Evolutionary conservation across 2,888 invertebrate genomes (phyloP).

Genomic region (Adela reaumurella): DNA sequence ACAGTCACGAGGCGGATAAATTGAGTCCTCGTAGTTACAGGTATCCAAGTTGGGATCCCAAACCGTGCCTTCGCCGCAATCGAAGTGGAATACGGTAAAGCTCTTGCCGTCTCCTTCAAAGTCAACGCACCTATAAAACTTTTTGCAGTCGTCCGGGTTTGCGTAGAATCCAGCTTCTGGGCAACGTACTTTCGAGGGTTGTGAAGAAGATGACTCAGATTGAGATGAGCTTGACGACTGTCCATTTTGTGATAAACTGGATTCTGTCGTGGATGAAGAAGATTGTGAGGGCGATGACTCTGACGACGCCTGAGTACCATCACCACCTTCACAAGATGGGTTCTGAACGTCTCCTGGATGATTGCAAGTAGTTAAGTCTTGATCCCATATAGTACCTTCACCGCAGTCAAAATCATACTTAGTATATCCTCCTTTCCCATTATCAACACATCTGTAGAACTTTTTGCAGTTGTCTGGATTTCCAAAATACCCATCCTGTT

Average conservation of each 20-base stretch:
- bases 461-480: slow-evolving; percentile 61
- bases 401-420: slow-evolving; percentile 54
- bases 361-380: slow-evolving; percentile 43
- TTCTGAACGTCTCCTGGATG: slow-evolving; percentile 38
- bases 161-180: slow-evolving; percentile 60
- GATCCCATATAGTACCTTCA: slow-evolving; percentile 66
- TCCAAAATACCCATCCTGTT: slow-evolving; percentile 60
- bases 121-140: slow-evolving; percentile 65
- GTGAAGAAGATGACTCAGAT: slow-evolving; percentile 22
- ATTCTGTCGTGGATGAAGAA: slow-evolving; percentile 17
- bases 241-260: slow-evolving; percentile 12
- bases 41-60: slow-evolving; percentile 65
- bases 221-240: slow-evolving; percentile 22
- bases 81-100: slow-evolving; percentile 63
- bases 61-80: slow-evolving; percentile 67
- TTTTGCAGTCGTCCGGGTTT: slow-evolving; percentile 58
- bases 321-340: slow-evolving; percentile 26
- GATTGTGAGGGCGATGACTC: slow-evolving; percentile 12
- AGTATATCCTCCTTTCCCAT: slow-evolving; percentile 27
- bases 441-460: slow-evolving; percentile 62
- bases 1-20: slow-evolving; percentile 55
- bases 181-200: too few relatives aligned
- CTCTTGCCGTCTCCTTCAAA: slow-evolving; percentile 51
- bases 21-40: slow-evolving; percentile 65
- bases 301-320: slow-evolving; percentile 14